Evolutionary conservation across 1,140 invertebrate species (phyloP).

Genomic region (Neodiprion fabricii): DNA sequence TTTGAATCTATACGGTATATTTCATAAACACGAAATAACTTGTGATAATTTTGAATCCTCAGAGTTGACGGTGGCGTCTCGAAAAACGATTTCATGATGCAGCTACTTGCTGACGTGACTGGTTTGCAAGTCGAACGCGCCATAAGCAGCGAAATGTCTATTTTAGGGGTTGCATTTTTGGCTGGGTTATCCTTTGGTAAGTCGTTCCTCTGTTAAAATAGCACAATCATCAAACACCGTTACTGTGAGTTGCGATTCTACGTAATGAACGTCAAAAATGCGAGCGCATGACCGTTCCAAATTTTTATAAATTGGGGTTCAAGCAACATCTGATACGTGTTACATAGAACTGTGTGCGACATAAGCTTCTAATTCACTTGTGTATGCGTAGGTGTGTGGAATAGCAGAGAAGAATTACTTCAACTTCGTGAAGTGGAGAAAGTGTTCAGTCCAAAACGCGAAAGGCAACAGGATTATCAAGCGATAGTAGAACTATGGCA

Average conservation of each 20-base stretch:
- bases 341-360: not conserved
- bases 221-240: too few species aligned
- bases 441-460: conserved; percentile 68
- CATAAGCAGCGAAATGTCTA: conserved; percentile 73
- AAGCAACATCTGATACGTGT: conserved; percentile 7
- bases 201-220: conserved; percentile 16
- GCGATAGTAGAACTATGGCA: conserved; percentile 67
- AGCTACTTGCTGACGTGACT: conserved; percentile 84
- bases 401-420: conserved; percentile 69
- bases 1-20: conserved; percentile 4
- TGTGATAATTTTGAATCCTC: conserved; percentile 37
- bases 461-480: conserved; percentile 56
- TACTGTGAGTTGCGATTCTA: too few species aligned
- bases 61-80: conserved; percentile 95
- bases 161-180: conserved; percentile 80
- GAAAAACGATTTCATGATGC: conserved; percentile 88
- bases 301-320: not conserved
- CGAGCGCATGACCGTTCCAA: not conserved
- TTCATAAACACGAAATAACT: not conserved
- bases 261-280: too few species aligned
- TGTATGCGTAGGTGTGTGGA: conserved; percentile 72
- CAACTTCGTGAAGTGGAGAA: conserved; percentile 66
- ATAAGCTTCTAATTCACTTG: conserved; percentile 24
- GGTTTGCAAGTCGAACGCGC: conserved; percentile 76
- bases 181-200: conserved; percentile 81